These are phyloP conservation scores for Muscicapa adusta DNA, from an alignment of 2,113 vertebrate species.

Conservation along the genomic window DNA sequence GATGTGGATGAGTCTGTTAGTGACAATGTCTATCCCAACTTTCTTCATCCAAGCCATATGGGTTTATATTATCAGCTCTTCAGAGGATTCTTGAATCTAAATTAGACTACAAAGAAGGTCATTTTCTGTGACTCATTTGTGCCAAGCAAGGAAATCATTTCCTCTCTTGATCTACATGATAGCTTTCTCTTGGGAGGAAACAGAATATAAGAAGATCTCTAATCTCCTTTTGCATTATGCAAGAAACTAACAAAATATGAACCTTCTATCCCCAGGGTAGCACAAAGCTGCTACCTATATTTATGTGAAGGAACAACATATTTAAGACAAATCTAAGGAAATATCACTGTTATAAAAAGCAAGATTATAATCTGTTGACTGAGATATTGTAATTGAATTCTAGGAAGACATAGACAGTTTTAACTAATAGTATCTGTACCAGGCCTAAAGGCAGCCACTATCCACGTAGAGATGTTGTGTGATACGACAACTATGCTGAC, in stretches of 20 bases:
- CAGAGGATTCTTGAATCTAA: slow-evolving; percentile 60
- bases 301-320: neutral
- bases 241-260: slow-evolving; percentile 39
- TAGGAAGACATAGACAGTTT: neutral
- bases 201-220: slow-evolving; percentile 45
- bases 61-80: slow-evolving; percentile 24
- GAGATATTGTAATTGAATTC: neutral
- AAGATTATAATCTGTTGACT: neutral
- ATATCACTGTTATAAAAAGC: neutral
- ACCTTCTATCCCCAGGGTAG: neutral
- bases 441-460: neutral
- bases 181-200: slow-evolving; percentile 61
- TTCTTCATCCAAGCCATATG: slow-evolving; percentile 1
- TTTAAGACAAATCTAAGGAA: slow-evolving; percentile 15
- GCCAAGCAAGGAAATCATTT: slow-evolving; percentile 62
- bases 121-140: slow-evolving; percentile 70
- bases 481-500: accelerated
- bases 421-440: neutral
- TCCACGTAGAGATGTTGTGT: neutral
- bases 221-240: slow-evolving; percentile 54
- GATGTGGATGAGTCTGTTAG: neutral
- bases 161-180: slow-evolving; percentile 62
- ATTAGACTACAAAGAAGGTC: slow-evolving; percentile 63
- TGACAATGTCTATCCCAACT: neutral
- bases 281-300: slow-evolving; percentile 8